Base-by-base conservation (phyloP, 2,888 invertebrate species). In the Amblyjoppa proteus region DNA sequence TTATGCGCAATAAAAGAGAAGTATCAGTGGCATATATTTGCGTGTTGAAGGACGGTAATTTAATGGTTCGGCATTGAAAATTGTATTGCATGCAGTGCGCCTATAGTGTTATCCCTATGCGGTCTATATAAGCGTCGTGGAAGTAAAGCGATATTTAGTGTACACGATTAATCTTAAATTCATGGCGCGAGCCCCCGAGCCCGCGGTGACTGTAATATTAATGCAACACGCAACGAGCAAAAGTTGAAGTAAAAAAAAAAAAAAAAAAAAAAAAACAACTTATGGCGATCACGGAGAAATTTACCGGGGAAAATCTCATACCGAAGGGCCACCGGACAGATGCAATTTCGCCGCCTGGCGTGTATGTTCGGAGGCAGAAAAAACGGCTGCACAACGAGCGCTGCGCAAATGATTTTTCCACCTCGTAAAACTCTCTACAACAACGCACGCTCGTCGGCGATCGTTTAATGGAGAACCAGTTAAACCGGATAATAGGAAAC, bases 381-480 rank as follows among this genome's bases (percentile, higher is more conserved):
- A 38, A 49, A 71, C 49, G 34, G 69, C 56, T n/a, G 76, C 53
- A 49, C n/a, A 49, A 11, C 58, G 58, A 58, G 11, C 4, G 58
- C 58, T 28, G 38, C 3, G 28, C 41, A 66, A 80, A 80, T 66
- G 64, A 80, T 77, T 81, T 84, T 71, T 71, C 81, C 71, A 84
- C 77, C 76, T 84, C 84, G 77, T 80, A 75, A 70, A 81, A 73
- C 41, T 71, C 75, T 75, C 78, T 71, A 20, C 53, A 13, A 11
- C 61, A 45, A 64, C 34, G 45, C 64, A 66, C 34, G 41, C 51
- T 38, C 61, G 16, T 75, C 69, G 73, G 31, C 13, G 28, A 81
- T 53, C 77, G 81, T 80, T 80, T 66, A 81, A 85, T 64, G 77
- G 76, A 69, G 81, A 88, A 86, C 85, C 88, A 84, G 85, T 87